A percentile compares a stretch with the other conserved stretches of the same genome.
Conservation (phyloP, 2,888 invertebrate genomes). For the Temnothorax ravouxi region DNA sequence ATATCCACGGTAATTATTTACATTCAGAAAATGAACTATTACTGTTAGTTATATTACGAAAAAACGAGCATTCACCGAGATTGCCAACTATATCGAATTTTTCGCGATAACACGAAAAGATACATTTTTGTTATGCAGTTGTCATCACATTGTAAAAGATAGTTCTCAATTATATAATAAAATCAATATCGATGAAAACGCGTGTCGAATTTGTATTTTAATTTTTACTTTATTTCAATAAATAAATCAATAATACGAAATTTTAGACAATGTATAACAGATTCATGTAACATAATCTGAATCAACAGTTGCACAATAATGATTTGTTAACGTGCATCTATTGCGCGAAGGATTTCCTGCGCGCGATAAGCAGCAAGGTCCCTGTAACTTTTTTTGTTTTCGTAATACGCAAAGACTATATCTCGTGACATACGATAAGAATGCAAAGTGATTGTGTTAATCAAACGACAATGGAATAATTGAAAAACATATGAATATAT, state of each 20-base stretch:
- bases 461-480: not conserved
- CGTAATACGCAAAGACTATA: not conserved
- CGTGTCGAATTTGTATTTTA: not conserved
- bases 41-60: not conserved
- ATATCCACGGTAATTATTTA: not conserved
- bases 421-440: not conserved
- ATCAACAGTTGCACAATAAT: constrained; percentile 11
- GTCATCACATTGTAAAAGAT: not conserved
- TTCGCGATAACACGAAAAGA: not conserved
- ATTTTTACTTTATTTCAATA: not conserved
- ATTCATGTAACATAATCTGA: not conserved
- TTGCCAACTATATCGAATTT: constrained; percentile 5
- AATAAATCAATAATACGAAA: not conserved
- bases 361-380: constrained; percentile 11
- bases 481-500: not conserved
- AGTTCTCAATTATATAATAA: not conserved
- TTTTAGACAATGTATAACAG: not conserved
- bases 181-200: not conserved
- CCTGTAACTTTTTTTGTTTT: not conserved
- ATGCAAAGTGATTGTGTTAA: not conserved
- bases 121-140: constrained; percentile 19
- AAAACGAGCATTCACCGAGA: not conserved
- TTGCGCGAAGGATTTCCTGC: constrained; percentile 31
- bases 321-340: constrained; percentile 19
- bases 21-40: not conserved